Percentiles rank a stretch among this genome's conserved stretches.
These are phyloP conservation scores for Chirona hameri DNA, from an alignment of 2,888 invertebrate species.

Conservation along the genomic window DNA sequence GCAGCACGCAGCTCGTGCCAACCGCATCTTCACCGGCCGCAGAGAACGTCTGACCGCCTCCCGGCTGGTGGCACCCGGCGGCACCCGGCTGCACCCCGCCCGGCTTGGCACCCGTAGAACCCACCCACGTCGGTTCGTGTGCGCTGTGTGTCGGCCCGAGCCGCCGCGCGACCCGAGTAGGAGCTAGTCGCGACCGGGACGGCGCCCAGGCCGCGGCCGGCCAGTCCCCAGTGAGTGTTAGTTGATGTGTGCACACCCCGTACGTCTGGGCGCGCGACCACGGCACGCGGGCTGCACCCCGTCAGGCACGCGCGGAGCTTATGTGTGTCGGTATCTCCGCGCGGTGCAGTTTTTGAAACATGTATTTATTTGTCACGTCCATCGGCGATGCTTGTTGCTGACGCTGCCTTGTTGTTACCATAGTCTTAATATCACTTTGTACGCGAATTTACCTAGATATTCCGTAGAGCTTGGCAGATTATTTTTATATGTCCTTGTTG, in stretches of 20 bases:
- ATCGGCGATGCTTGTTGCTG: neutral
- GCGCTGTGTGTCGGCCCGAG: too few relatives aligned
- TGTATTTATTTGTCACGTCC: conserved; percentile 26
- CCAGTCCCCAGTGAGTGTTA: neutral
- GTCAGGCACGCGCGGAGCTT: conserved; percentile 2
- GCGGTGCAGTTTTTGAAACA: neutral
- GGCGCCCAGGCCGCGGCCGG: neutral
- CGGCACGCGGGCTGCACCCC: neutral
- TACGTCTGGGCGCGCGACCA: neutral
- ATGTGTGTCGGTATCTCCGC: neutral
- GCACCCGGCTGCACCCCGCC: neutral
- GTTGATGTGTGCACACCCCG: neutral
- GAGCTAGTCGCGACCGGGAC: neutral
- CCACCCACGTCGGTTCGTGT: neutral
- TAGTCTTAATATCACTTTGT: conserved; percentile 26
- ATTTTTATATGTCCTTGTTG: conserved; percentile 29
- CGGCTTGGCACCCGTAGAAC: conserved; percentile 22
- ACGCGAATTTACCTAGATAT: conserved; percentile 24
- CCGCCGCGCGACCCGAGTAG: neutral
- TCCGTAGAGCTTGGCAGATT: conserved; percentile 25
- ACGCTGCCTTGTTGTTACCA: conserved; percentile 22
- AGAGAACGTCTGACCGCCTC: conserved; percentile 40
- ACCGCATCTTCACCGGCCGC: conserved; percentile 30
- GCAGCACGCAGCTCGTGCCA: conserved; percentile 35
- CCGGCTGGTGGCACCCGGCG: conserved; percentile 14